Evolutionary conservation across 2,113 vertebrate species (phyloP).

Genomic region (Pangasianodon gigas): DNA sequence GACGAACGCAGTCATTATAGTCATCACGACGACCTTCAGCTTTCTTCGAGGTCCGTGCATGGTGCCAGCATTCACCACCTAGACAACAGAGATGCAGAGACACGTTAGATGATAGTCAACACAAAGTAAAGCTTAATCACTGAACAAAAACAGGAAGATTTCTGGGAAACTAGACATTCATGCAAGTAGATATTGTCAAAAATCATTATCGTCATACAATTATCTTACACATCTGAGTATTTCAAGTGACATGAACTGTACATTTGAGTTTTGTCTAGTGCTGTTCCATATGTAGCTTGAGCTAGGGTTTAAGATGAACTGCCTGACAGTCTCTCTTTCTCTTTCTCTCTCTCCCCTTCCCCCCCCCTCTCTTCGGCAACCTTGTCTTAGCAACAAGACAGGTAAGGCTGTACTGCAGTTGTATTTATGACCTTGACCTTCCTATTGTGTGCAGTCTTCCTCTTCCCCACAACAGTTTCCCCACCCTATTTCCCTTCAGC

Average conservation of each 20-base stretch:
- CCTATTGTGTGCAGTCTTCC: neutral
- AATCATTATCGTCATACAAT: neutral
- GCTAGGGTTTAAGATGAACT: neutral
- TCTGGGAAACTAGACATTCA: neutral
- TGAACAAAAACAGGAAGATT: neutral
- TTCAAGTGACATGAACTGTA: neutral
- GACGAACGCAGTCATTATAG: conserved; percentile 70
- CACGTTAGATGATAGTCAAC: neutral
- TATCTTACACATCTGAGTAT: neutral
- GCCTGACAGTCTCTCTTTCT: neutral
- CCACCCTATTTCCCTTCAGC: neutral
- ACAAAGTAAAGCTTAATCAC: neutral
- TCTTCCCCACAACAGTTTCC: neutral
- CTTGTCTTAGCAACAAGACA: neutral
- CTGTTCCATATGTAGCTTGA: neutral
- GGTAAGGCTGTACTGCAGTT: neutral
- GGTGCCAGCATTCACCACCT: conserved; percentile 59
- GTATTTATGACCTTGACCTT: neutral
- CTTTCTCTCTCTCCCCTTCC: neutral
- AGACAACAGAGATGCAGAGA: conserved; percentile 31
- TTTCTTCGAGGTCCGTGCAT: conserved; percentile 69
- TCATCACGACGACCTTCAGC: conserved; percentile 69
- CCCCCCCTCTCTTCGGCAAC: neutral
- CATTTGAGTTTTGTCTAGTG: no score
- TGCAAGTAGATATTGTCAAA: neutral